Evolutionary conservation across 2,888 invertebrate species (phyloP).

Genomic region (Chloroclysta siterata): DNA sequence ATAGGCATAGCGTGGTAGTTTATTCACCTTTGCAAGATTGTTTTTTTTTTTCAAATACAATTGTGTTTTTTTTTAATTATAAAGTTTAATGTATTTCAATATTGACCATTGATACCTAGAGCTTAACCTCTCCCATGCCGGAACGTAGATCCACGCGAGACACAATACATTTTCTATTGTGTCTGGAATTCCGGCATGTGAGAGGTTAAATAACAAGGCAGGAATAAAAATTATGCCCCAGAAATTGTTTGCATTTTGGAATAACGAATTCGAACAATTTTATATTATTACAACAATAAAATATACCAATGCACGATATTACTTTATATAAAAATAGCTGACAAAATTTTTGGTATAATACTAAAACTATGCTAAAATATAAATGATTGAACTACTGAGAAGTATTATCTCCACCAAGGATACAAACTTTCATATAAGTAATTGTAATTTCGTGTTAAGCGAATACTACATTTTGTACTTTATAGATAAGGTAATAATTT

Average conservation of each 20-base stretch:
- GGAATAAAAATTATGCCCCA: no score
- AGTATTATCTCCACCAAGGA: conserved; percentile 52
- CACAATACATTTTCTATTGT: no score
- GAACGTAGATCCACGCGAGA: no score
- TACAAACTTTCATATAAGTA: conserved; percentile 47
- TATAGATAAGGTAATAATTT: not conserved
- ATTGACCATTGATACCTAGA: no score
- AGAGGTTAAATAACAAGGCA: no score
- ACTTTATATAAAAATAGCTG: conserved; percentile 71
- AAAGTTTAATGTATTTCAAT: no score
- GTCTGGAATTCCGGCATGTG: no score
- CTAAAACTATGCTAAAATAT: conserved; percentile 51
- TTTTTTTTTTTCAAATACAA: no score
- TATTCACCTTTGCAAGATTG: no score
- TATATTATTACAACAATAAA: conserved; percentile 46
- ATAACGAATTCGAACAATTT: conserved; percentile 38
- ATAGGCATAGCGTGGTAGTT: no score
- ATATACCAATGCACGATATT: conserved; percentile 50
- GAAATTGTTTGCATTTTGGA: not conserved
- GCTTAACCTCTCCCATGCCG: no score
- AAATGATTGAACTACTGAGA: conserved; percentile 56
- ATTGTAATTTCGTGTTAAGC: not conserved
- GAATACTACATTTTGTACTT: not conserved
- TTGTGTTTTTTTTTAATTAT: no score
- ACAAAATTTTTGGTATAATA: conserved; percentile 72